These are phyloP conservation scores for Sialis fuliginosa DNA, from an alignment of 2,888 invertebrate species.

Conservation along the genomic window DNA sequence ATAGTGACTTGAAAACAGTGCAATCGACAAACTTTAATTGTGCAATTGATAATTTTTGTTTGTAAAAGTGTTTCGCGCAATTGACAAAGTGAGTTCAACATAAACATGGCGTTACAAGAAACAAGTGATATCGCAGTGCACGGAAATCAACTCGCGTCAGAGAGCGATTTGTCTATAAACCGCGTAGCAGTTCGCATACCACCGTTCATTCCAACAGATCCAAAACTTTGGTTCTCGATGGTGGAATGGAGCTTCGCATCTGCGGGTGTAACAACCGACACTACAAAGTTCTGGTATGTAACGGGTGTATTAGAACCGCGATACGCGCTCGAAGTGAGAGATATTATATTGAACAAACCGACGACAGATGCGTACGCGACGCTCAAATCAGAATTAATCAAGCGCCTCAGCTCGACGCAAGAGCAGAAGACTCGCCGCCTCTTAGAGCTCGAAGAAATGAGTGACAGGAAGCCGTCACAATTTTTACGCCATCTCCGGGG, in stretches of 20 bases:
- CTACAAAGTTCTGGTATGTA: slow-evolving; percentile 10
- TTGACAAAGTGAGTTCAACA: too few relatives aligned
- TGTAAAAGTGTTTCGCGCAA: too few relatives aligned
- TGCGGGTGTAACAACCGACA: slow-evolving; percentile 9
- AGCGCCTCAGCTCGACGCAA: background rate
- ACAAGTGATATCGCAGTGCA: too few relatives aligned
- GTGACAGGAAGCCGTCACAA: slow-evolving; percentile 13
- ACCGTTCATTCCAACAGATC: too few relatives aligned
- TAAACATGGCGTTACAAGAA: too few relatives aligned
- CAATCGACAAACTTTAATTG: too few relatives aligned
- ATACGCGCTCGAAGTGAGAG: slow-evolving; percentile 12
- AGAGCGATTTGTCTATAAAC: too few relatives aligned
- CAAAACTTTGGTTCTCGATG: slow-evolving; percentile 13
- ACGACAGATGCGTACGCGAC: slow-evolving; percentile 8
- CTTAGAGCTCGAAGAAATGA: slow-evolving; percentile 8
- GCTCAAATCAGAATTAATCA: slow-evolving; percentile 13
- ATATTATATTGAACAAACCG: slow-evolving; percentile 13
- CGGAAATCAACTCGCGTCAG: too few relatives aligned
- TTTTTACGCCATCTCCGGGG: slow-evolving; percentile 11
- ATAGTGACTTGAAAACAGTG: too few relatives aligned
- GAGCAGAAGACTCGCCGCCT: slow-evolving; percentile 4
- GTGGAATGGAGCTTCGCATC: slow-evolving; percentile 9
- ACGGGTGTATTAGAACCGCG: slow-evolving; percentile 9
- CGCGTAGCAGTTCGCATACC: too few relatives aligned
- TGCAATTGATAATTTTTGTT: too few relatives aligned